Evolutionary conservation across 2,113 vertebrate genomes (phyloP).

Genomic region (Paedocypris sp.): DNA sequence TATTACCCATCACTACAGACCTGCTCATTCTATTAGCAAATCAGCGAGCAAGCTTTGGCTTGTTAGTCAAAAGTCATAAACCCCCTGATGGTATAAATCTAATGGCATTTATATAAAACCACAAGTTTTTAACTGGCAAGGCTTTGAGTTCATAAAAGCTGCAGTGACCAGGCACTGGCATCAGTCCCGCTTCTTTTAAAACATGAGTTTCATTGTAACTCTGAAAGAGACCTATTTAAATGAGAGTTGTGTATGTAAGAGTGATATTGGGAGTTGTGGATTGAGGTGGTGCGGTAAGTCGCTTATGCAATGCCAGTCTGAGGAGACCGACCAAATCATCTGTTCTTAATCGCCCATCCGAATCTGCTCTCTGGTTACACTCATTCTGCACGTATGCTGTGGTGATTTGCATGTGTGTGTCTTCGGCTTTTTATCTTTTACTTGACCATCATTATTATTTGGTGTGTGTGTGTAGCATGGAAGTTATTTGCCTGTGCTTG

Average conservation of each 20-base stretch:
- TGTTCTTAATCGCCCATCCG: slow-evolving; percentile 34
- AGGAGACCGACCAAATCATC: slow-evolving; percentile 35
- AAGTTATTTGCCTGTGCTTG: slow-evolving; percentile 14
- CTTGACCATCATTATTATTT: slow-evolving; percentile 22
- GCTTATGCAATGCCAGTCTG: slow-evolving; percentile 23
- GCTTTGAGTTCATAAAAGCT: slow-evolving; percentile 25
- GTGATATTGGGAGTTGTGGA: slow-evolving; percentile 35
- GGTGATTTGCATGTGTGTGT: slow-evolving; percentile 2
- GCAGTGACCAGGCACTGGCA: slow-evolving; percentile 16
- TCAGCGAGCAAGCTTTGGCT: slow-evolving; percentile 13
- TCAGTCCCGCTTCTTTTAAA: slow-evolving; percentile 30
- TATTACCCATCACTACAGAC: slow-evolving; percentile 21
- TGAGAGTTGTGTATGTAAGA: background rate
- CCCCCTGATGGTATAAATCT: slow-evolving; percentile 26
- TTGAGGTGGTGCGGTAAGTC: slow-evolving; percentile 11
- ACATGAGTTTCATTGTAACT: background rate
- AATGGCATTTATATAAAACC: slow-evolving; percentile 34
- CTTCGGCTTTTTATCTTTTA: background rate
- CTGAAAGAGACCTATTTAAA: background rate
- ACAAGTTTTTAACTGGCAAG: slow-evolving; percentile 29
- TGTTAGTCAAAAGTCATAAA: slow-evolving; percentile 25
- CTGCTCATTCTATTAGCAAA: slow-evolving; percentile 27
- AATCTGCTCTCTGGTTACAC: slow-evolving; percentile 28
- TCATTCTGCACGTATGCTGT: background rate
- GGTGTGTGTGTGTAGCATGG: background rate